Percentiles rank a stretch among this genome's conserved stretches.
These are phyloP conservation scores for Drosophila histrio DNA, from an alignment of 2,888 invertebrate species.

Conservation along the genomic window DNA sequence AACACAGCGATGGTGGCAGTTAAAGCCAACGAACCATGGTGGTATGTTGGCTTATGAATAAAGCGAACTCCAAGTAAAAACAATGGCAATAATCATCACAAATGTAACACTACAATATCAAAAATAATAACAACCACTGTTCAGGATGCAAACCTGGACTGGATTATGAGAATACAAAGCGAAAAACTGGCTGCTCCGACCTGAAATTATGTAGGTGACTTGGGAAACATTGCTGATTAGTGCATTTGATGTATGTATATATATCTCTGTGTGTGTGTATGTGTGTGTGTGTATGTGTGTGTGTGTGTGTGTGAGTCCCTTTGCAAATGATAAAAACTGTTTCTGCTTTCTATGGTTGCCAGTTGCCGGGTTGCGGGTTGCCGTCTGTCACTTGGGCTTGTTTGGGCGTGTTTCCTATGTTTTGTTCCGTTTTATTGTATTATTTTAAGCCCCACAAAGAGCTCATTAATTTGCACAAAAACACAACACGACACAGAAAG, in stretches of 20 bases:
- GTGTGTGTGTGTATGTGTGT: conserved; percentile 12
- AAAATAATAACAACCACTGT: neutral
- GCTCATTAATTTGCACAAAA: conserved; percentile 74
- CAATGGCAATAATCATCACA: neutral
- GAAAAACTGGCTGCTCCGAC: neutral
- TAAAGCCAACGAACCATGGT: too few relatives aligned
- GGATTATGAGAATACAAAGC: neutral
- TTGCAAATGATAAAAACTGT: conserved; percentile 39
- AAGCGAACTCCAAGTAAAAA: too few relatives aligned
- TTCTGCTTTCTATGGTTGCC: conserved; percentile 4
- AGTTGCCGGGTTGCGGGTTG: neutral
- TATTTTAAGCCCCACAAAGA: conserved; percentile 75
- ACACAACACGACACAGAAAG: conserved; percentile 27
- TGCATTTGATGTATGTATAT: conserved; percentile 63
- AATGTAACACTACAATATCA: neutral
- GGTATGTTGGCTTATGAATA: too few relatives aligned
- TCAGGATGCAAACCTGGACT: neutral
- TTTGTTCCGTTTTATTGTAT: conserved; percentile 68
- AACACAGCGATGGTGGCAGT: too few relatives aligned
- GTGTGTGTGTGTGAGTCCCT: conserved; percentile 21
- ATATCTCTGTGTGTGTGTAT: conserved; percentile 8
- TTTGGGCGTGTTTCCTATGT: conserved; percentile 23
- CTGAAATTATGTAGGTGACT: conserved; percentile 13
- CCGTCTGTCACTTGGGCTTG: conserved; percentile 17
- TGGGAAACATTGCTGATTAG: conserved; percentile 53